Evolutionary conservation across 2,113 vertebrate genomes (phyloP).

Genomic region (Heloderma charlesbogerti): DNA sequence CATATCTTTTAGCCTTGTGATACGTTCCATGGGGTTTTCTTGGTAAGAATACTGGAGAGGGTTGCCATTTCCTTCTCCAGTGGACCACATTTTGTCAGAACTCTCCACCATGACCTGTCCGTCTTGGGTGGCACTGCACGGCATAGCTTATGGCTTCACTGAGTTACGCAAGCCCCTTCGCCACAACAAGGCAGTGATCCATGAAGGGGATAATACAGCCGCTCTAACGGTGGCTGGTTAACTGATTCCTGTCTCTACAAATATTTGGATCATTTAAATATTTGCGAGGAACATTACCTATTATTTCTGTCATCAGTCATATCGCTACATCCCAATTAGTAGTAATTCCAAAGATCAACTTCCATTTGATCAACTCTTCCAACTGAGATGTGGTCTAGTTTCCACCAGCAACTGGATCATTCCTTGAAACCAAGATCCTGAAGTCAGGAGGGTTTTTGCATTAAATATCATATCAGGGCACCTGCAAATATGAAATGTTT

Average conservation of each 20-base stretch:
- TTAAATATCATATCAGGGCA: constrained; percentile 20
- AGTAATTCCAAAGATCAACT: background rate
- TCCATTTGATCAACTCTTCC: constrained; percentile 29
- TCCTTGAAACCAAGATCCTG: constrained; percentile 7
- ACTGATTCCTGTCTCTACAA: background rate
- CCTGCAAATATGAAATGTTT: constrained; percentile 34
- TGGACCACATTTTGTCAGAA: too few species aligned
- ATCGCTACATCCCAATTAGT: background rate
- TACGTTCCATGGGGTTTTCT: too few species aligned
- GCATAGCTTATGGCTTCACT: too few species aligned
- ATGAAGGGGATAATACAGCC: background rate
- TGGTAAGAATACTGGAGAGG: too few species aligned
- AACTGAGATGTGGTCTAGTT: constrained; percentile 29
- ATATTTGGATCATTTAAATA: background rate
- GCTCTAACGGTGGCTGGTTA: background rate
- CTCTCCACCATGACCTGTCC: too few species aligned
- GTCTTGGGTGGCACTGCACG: too few species aligned
- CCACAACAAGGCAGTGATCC: too few species aligned
- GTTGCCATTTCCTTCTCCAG: too few species aligned
- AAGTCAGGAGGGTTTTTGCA: constrained; percentile 8
- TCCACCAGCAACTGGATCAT: constrained; percentile 17
- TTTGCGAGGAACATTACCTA: background rate
- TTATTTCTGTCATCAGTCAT: background rate
- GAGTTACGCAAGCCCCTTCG: too few species aligned
- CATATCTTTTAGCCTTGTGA: too few species aligned